phyloP scores from a whole-genome alignment of 2,113 vertebrate species.

The Eurystomus gularis region DNA sequence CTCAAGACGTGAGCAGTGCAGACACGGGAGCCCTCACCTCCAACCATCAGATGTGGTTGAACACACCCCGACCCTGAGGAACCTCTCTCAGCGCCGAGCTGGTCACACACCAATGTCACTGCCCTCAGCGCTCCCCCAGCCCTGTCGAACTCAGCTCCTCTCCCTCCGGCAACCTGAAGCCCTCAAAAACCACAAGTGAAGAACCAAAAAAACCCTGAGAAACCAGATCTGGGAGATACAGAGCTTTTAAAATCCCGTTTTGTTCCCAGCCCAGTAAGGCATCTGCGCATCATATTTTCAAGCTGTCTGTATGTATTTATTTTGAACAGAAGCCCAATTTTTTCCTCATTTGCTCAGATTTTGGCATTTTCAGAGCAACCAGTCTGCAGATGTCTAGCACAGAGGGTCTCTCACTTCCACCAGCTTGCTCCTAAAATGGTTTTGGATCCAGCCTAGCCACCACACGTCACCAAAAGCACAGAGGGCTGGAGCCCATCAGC shows the following conservation, averaged over 20 bases:
- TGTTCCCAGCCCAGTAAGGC: not conserved
- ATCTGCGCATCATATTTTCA: rapidly evolving
- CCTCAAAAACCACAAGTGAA: not conserved
- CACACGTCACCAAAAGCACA: not conserved
- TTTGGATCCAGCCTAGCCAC: not conserved
- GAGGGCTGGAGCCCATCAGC: rapidly evolving
- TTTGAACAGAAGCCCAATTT: no score
- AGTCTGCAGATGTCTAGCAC: not conserved
- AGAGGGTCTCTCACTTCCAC: not conserved
- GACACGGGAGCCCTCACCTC: not conserved
- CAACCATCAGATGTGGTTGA: not conserved
- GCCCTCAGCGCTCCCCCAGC: not conserved
- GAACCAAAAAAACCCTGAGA: not conserved
- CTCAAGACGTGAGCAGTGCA: rapidly evolving
- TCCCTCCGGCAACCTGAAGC: not conserved
- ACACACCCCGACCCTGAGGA: rapidly evolving
- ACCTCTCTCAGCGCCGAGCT: rapidly evolving
- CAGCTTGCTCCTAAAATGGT: rapidly evolving
- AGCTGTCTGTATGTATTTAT: no score
- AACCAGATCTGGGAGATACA: not conserved
- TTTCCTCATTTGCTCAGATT: not conserved
- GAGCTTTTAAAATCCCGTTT: not conserved
- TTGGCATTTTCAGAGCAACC: not conserved
- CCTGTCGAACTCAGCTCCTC: not conserved
- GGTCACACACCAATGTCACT: rapidly evolving